Evolutionary conservation across 2,888 invertebrate species (phyloP), one percentile per base, ranked within the genome.

Genomic region (Pterobdella sp.): DNA sequence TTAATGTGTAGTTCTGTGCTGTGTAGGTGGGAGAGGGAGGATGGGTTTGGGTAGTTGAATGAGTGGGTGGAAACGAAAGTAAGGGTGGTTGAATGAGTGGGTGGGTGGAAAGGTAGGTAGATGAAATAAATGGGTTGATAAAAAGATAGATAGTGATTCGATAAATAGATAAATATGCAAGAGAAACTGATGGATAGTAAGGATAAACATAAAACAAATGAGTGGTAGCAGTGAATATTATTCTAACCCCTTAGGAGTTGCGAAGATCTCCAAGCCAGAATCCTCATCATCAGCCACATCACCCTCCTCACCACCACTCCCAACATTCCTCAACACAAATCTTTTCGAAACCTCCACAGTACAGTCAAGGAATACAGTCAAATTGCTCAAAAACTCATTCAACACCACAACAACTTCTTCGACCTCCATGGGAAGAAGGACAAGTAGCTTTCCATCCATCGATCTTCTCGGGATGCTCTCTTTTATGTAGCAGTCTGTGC

Each of bases 401-500:
- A 71, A 63, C 18, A 71, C 29, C 1, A n/a, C n/a, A n/a, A n/a
- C n/a, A n/a, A n/a, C n/a, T 7, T 49, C 56, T 56, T 31, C 26
- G n/a, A 31, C 42, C 49, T 52, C 14, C 1, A 63, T 32, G 34
- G 52, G 37, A n/a, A 71, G 71, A 14, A 34, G 56, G 29, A 71
- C 1, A 14, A 71, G 29, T 1, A 71, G 52, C 4, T 35, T 60
- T 34, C 71, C 71, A 26, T 56, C 35, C 29, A 71, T 3, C 18
- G 32, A 35, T 4, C n/a, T 65, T 2, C 35, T 3, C 18, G 14
- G 7, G 0, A 35, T 52, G n/a, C 56, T 35, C 35, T 56, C 22
- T 7, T 60, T 22, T 14, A 32, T 72, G 67, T 1, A 65, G 80
- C 97, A 97, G 82, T 98, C 97, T 74, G 94, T 86, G 0, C 97